Percentiles rank a stretch among this genome's conserved stretches.
These are phyloP conservation scores for Gorsachius magnificus DNA, from an alignment of 2,797 vertebrate genomes.

Conservation along the genomic window DNA sequence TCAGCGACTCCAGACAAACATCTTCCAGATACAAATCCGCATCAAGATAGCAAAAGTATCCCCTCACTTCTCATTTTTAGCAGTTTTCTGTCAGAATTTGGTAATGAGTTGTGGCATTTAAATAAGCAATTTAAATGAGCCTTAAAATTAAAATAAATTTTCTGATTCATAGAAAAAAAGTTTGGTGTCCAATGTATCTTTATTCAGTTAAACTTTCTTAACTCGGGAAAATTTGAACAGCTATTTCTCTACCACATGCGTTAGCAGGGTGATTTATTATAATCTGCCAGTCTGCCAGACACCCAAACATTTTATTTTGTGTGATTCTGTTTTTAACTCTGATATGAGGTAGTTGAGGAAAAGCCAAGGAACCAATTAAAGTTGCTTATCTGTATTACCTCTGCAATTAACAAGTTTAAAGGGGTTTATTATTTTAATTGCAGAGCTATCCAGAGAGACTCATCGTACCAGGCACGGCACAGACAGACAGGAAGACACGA, in stretches of 20 bases:
- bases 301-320: neutral
- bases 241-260: neutral
- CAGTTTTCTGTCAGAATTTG: neutral
- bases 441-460: neutral
- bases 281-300: neutral
- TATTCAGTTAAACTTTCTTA: neutral
- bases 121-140: neutral
- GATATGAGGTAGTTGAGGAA: neutral
- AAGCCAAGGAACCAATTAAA: neutral
- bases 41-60: neutral
- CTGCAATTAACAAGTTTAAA: neutral
- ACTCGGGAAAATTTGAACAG: neutral
- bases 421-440: neutral
- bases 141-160: neutral
- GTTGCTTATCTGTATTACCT: neutral
- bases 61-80: neutral
- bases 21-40: neutral
- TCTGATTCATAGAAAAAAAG: neutral
- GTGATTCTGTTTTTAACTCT: neutral
- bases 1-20: constrained; percentile 3
- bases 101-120: neutral
- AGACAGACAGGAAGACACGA: neutral
- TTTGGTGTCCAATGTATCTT: neutral
- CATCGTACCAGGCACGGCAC: neutral
- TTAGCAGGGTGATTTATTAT: neutral